These are phyloP conservation scores for Sus scrofa DNA, from an alignment of 2,113 vertebrate genomes.

Conservation along the genomic window T2T-Sscrofa CM000822.6:60345001-60345500, in stretches of 20 bases:
- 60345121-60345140: neutral
- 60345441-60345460: neutral
- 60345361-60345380: neutral
- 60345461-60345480: neutral
- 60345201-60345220: neutral
- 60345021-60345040: neutral
- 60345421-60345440: neutral
- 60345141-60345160: neutral
- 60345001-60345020: neutral
- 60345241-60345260: neutral
- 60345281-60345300: neutral
- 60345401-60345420: constrained; percentile 28
- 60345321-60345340: constrained; percentile 22
- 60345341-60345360: neutral
- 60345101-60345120: neutral
- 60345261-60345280: neutral
- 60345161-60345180: neutral
- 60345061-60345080: neutral
- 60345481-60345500: neutral
- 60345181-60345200: neutral
- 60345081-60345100: constrained; percentile 18
- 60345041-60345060: neutral
- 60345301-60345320: constrained; percentile 32
- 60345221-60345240: neutral
- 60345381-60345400: neutral